These are phyloP conservation scores for Barypeithes pellucidus DNA, from an alignment of 2,888 invertebrate species.

Conservation along the genomic window DNA sequence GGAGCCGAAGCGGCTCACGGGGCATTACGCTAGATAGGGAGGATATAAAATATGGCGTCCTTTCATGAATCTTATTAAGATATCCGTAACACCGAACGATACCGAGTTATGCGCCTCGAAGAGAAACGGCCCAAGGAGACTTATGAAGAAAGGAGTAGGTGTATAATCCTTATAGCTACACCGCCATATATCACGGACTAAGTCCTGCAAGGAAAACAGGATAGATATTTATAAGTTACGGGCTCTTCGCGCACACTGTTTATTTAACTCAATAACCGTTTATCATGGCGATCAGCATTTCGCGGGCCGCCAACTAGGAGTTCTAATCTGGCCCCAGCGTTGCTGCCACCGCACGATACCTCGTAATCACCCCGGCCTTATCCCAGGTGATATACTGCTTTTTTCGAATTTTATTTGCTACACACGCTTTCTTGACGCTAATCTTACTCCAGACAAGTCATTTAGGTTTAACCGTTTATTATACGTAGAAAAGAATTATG, in stretches of 20 bases:
- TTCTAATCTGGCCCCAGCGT: slow-evolving; percentile 55
- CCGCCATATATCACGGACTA: slow-evolving; percentile 71
- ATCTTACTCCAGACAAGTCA: slow-evolving; percentile 40
- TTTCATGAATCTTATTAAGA: slow-evolving; percentile 90
- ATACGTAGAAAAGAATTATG: not conserved
- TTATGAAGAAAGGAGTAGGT: slow-evolving; percentile 74
- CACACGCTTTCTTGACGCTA: slow-evolving; percentile 48
- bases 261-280: slow-evolving; percentile 72
- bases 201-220: slow-evolving; percentile 73
- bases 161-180: slow-evolving; percentile 73
- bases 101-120: slow-evolving; percentile 66
- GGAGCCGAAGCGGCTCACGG: slow-evolving; percentile 64
- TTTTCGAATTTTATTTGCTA: slow-evolving; percentile 54
- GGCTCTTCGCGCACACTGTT: slow-evolving; percentile 69
- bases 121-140: slow-evolving; percentile 64
- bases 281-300: slow-evolving; percentile 66
- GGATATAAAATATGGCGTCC: slow-evolving; percentile 87
- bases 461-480: slow-evolving; percentile 28
- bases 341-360: slow-evolving; percentile 55
- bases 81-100: slow-evolving; percentile 77
- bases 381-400: slow-evolving; percentile 56
- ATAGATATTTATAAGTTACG: slow-evolving; percentile 72
- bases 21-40: slow-evolving; percentile 72
- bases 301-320: slow-evolving; percentile 54
- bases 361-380: slow-evolving; percentile 54